These are phyloP conservation scores for Drosophila nasuta DNA, from an alignment of 1,140 invertebrate genomes.

Conservation along the genomic window DNA sequence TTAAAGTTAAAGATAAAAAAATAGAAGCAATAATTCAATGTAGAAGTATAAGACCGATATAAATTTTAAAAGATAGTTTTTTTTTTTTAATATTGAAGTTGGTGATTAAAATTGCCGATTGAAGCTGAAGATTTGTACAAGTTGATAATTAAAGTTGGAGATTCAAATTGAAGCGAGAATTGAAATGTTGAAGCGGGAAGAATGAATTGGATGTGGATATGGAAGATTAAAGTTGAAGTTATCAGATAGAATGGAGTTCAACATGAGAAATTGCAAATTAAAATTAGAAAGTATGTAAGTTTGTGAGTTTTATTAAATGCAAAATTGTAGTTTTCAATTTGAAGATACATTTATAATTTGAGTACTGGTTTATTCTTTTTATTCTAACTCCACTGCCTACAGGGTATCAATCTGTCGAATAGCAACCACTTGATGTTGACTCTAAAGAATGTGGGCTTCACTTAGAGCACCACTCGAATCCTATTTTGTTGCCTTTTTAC, in stretches of 20 bases:
- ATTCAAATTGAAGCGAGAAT: background rate
- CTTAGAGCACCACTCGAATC: background rate
- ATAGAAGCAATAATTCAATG: too few species aligned
- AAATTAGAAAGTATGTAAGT: too few species aligned
- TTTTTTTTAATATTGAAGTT: background rate
- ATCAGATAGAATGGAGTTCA: background rate
- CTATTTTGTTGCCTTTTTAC: constrained; percentile 4
- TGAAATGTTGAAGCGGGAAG: too few species aligned
- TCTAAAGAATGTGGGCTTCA: constrained; percentile 2
- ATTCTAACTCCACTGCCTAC: background rate
- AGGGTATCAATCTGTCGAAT: background rate
- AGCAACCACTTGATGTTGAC: background rate
- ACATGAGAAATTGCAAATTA: too few species aligned
- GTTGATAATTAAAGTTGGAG: background rate
- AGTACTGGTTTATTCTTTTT: too few species aligned
- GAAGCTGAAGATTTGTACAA: background rate
- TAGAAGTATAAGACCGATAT: too few species aligned
- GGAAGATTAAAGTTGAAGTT: background rate
- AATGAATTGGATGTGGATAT: background rate
- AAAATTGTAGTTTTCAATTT: too few species aligned
- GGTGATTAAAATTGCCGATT: background rate
- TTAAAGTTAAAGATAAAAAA: too few species aligned
- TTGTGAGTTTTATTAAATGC: too few species aligned
- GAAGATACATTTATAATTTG: too few species aligned
- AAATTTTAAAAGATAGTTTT: too few species aligned